These are phyloP conservation scores for Pachymerium ferrugineum DNA, from an alignment of 2,888 invertebrate genomes.

Conservation along the genomic window DNA sequence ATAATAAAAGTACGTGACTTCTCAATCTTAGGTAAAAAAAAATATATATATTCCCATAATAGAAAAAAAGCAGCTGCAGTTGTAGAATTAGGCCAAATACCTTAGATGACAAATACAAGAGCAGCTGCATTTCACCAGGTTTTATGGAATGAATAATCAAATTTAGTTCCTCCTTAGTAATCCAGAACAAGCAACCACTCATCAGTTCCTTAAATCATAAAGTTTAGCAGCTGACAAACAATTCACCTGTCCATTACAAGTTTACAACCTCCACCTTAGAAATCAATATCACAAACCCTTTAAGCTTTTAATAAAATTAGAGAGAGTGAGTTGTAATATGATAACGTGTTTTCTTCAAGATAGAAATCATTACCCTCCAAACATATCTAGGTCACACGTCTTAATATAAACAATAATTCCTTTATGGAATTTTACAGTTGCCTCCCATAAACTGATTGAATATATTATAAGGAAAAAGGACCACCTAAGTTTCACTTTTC, in stretches of 20 bases:
- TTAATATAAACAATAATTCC: background rate
- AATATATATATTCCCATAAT: background rate
- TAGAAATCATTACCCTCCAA: too few relatives aligned
- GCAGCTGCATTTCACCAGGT: background rate
- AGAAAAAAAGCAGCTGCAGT: background rate
- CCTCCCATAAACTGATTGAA: too few relatives aligned
- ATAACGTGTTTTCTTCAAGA: too few relatives aligned
- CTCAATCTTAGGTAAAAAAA: too few relatives aligned
- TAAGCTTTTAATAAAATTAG: background rate
- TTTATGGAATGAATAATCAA: background rate
- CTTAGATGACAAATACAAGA: background rate
- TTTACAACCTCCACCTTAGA: background rate
- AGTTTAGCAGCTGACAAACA: conserved; percentile 9
- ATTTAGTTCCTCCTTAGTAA: conserved; percentile 2
- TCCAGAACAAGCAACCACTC: background rate
- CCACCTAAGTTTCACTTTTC: background rate
- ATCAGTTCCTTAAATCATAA: background rate
- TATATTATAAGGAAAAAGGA: too few relatives aligned
- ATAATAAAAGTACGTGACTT: too few relatives aligned
- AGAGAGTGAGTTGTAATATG: background rate
- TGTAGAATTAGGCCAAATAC: background rate
- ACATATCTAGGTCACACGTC: background rate
- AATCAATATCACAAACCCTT: conserved; percentile 7
- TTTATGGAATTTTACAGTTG: background rate
- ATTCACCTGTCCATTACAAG: background rate